A percentile compares a stretch with the other conserved stretches of the same genome.
Conservation (phyloP, 2,113 vertebrate species). For the Tringa solitaria region DNA sequence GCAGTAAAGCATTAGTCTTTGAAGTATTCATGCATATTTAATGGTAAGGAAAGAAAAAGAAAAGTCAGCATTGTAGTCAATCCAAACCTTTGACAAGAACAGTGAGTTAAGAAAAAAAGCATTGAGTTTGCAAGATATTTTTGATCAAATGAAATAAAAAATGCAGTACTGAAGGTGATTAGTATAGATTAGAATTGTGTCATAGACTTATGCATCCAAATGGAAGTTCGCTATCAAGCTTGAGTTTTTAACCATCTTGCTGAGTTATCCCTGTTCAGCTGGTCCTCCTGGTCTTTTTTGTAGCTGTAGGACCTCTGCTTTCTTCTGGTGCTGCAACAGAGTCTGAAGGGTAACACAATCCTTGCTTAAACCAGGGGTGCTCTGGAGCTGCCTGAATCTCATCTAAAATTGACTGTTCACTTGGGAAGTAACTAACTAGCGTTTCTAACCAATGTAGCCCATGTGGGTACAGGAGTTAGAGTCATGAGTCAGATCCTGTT, state of each 20-base stretch:
- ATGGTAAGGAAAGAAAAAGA: background rate
- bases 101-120: background rate
- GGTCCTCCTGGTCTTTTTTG: background rate
- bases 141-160: background rate
- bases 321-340: background rate
- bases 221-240: background rate
- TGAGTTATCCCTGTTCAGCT: background rate
- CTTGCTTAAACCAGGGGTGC: background rate
- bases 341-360: background rate
- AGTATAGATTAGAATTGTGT: background rate
- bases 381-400: background rate
- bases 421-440: background rate
- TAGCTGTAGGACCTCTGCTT: background rate
- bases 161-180: background rate
- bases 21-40: constrained; percentile 46
- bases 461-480: background rate
- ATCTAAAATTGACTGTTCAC: background rate
- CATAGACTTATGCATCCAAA: background rate
- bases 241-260: background rate
- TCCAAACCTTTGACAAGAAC: background rate
- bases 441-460: background rate
- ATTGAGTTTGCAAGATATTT: background rate
- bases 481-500: background rate
- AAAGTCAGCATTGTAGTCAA: background rate
- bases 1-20: constrained; percentile 21